Percentiles rank a stretch among this genome's conserved stretches.
These are phyloP conservation scores for Drosophila santomea DNA, from an alignment of 1,140 invertebrate genomes.

Conservation along the genomic window DNA sequence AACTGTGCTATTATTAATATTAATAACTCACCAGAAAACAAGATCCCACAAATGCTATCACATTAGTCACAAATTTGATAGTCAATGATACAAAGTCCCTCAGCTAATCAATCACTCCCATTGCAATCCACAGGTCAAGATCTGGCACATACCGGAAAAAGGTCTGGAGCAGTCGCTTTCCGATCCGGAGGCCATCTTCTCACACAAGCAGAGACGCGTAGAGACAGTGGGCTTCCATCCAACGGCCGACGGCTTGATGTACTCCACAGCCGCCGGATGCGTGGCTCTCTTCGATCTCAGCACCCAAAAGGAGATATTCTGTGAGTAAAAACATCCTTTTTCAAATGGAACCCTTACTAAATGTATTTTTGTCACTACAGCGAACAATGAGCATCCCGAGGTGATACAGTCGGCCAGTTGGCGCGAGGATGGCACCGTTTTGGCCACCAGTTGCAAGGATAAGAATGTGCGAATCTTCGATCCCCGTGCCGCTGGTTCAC, in stretches of 20 bases:
- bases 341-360: neutral
- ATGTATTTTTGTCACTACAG: constrained; percentile 81
- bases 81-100: neutral
- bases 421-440: constrained; percentile 91
- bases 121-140: constrained; percentile 87
- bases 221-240: constrained; percentile 95
- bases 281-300: constrained; percentile 95
- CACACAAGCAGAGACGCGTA: constrained; percentile 92
- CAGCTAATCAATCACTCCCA: neutral
- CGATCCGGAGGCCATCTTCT: constrained; percentile 92
- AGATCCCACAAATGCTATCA: neutral
- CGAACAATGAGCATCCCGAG: constrained; percentile 91
- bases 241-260: constrained; percentile 92
- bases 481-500: constrained; percentile 87
- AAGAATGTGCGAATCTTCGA: constrained; percentile 93
- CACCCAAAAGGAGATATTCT: constrained; percentile 92
- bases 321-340: constrained; percentile 84
- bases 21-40: neutral
- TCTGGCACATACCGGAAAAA: constrained; percentile 93
- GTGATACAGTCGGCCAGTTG: constrained; percentile 94
- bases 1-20: neutral
- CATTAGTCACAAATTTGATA: constrained; percentile 1
- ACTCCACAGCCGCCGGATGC: constrained; percentile 92
- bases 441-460: constrained; percentile 93
- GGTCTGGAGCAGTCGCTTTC: constrained; percentile 92